Evolutionary conservation across 1,140 invertebrate species (phyloP).

Genomic region (Ooceraea biroi): DNA sequence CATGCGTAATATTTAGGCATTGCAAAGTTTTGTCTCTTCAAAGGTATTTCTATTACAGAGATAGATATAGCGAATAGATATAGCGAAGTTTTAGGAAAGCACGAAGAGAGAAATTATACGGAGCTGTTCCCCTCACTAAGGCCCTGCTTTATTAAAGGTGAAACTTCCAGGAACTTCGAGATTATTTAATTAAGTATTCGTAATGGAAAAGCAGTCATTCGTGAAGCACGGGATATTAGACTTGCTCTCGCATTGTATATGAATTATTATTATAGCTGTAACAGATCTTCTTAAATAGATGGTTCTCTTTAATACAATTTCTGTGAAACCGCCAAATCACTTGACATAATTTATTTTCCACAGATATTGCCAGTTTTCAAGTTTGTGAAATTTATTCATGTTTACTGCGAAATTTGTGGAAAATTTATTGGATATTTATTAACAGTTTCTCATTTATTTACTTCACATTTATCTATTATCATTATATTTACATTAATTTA

Average conservation of each 20-base stretch:
- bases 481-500: background rate
- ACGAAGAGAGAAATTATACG: constrained; percentile 66
- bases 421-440: constrained; percentile 51
- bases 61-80: constrained; percentile 9
- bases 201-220: constrained; percentile 69
- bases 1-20: constrained; percentile 3
- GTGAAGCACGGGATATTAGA: constrained; percentile 71
- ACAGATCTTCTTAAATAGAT: constrained; percentile 63
- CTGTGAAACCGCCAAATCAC: constrained; percentile 42
- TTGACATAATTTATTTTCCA: constrained; percentile 58
- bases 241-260: constrained; percentile 58
- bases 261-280: constrained; percentile 64
- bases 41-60: constrained; percentile 22
- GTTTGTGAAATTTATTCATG: constrained; percentile 34
- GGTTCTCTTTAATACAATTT: constrained; percentile 53
- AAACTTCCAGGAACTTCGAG: constrained; percentile 60
- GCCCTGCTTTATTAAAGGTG: constrained; percentile 47
- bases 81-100: constrained; percentile 36
- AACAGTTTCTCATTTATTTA: constrained; percentile 41
- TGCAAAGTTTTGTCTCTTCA: constrained; percentile 2
- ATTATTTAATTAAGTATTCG: constrained; percentile 74
- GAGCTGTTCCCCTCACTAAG: constrained; percentile 42
- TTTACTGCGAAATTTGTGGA: constrained; percentile 17
- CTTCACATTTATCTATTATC: background rate
- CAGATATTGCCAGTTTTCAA: constrained; percentile 41